Evolutionary conservation across 2,113 vertebrate genomes (phyloP).

Genomic region (Aythya baeri): DNA sequence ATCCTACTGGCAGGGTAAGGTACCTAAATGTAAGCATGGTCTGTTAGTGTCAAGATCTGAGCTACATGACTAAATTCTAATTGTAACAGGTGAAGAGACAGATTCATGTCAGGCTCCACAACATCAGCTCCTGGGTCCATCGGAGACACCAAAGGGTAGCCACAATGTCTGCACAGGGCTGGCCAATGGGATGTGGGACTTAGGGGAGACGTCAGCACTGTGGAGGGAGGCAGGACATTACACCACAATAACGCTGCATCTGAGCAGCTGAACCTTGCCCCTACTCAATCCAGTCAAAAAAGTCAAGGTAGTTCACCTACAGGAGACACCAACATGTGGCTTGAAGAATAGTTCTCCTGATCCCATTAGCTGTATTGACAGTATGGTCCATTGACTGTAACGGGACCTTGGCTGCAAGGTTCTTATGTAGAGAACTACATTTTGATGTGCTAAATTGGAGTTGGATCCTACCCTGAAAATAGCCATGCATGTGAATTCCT

Average conservation of each 20-base stretch:
- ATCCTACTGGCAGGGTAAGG: not conserved
- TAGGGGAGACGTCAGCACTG: not conserved
- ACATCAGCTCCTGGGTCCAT: not conserved
- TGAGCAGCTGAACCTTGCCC: not conserved
- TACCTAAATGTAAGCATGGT: not conserved
- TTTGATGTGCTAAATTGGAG: not conserved
- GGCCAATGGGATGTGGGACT: not conserved
- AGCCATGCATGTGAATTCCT: rapidly evolving
- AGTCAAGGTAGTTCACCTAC: not conserved
- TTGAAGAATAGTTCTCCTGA: not conserved
- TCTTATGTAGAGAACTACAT: not conserved
- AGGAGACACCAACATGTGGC: not conserved
- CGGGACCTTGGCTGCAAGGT: not conserved
- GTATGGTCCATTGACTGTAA: not conserved
- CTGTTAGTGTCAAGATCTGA: not conserved
- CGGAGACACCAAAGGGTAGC: not conserved
- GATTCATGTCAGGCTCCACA: not conserved
- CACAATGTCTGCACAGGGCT: not conserved
- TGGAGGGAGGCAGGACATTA: not conserved
- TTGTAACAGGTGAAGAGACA: not conserved
- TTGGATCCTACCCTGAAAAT: not conserved
- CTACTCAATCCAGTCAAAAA: not conserved
- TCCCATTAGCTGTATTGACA: not conserved
- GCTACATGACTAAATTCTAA: not conserved
- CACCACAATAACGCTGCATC: not conserved